phyloP scores from a whole-genome alignment of 2,113 vertebrate genomes.

The Perca fluviatilis region DNA sequence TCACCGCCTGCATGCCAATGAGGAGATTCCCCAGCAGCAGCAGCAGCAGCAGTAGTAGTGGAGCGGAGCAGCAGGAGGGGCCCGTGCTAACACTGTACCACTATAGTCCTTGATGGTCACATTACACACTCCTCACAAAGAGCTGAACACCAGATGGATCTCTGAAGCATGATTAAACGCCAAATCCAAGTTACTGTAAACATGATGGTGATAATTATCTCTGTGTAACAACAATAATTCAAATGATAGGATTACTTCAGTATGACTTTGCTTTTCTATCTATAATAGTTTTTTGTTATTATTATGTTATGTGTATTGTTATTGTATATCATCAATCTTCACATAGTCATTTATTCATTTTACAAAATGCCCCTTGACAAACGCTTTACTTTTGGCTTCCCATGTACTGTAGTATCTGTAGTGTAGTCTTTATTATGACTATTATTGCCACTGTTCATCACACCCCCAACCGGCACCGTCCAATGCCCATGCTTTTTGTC shows the following conservation, averaged over 20 bases:
- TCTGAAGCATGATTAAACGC: not conserved
- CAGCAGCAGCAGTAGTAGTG: conserved; percentile 43
- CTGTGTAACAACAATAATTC: not conserved
- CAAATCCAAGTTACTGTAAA: conserved; percentile 37
- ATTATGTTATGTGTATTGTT: no score
- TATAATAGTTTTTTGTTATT: not conserved
- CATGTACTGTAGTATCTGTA: not conserved
- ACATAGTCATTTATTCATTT: not conserved
- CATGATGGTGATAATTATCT: conserved; percentile 12
- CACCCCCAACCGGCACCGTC: no score
- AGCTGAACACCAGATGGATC: conserved; percentile 39
- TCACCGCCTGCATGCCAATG: conserved; percentile 83
- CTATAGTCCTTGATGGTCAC: conserved; percentile 59
- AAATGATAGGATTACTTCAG: not conserved
- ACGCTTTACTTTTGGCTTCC: not conserved
- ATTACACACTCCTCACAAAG: conserved; percentile 56
- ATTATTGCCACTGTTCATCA: no score
- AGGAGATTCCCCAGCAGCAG: conserved; percentile 83
- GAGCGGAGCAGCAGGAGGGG: conserved; percentile 70
- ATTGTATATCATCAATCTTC: not conserved
- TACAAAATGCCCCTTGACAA: not conserved
- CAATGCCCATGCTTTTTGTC: not conserved
- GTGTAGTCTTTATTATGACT: no score
- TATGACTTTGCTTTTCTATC: not conserved
- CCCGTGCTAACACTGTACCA: conserved; percentile 62